Base-by-base conservation (phyloP, 1,140 invertebrate genomes). In the Pogonomyrmex californicus region DNA sequence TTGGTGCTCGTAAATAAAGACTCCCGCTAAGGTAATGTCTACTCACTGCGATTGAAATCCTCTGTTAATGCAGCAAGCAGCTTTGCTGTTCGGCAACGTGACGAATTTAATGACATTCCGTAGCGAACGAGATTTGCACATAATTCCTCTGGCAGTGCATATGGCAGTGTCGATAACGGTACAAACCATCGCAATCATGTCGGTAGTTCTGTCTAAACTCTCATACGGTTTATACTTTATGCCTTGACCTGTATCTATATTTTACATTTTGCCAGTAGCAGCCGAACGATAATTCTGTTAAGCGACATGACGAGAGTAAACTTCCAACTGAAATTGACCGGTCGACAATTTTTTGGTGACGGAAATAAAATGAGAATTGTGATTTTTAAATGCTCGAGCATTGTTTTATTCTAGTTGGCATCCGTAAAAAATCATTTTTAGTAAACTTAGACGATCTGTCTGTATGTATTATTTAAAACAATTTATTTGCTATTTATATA, bases 91-190 rank as follows among this genome's bases (percentile, higher is more conserved):
- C 60, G 60, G 47, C 68, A 65, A 89, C 86, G 86, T 85, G 88
- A 89, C 89, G 89, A 90, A 90, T 87, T 89, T 87, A 85, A 89
- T 71, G 79, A 87, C 85, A 90, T 87, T 89, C 88, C 81, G 89
- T 81, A 66, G 88, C 66, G 85, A 83, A 79, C 54, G 47, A 89
- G 87, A 90, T 90, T 90, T 89, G 65, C 85, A 89, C 87, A 86
- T 89, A 89, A 89, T 89, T 83, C 73, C 78, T 78, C 49, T 41
- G 77, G 33, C 75, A n/a, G 41, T 62, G 65, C 71, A 78, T 23
- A 86, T 38, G 47, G 33, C 33, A 68, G 86, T 78, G 75, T 81
- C 86, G 78, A 87, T 89, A 89, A 90, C 88, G 89, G 89, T 90
- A 81, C 68, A 70, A 6, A 36, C 44, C 36, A 36, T 54, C 56